phyloP scores from a whole-genome alignment of 2,113 vertebrate genomes.

The Lamprologus sp. region DNA sequence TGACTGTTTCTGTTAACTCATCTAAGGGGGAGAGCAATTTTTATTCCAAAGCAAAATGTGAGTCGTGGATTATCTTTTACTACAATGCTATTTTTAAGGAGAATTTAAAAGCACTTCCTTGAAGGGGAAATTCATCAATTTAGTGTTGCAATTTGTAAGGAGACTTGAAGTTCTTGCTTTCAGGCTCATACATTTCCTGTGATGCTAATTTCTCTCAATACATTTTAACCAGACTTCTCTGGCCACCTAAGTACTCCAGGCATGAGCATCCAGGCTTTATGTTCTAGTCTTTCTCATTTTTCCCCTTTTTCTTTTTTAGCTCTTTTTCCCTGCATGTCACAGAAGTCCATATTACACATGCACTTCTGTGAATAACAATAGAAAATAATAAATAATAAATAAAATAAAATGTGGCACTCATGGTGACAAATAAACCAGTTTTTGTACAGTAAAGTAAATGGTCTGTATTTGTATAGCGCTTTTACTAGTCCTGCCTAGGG shows the following conservation, averaged over 20 bases:
- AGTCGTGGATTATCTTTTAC: not conserved
- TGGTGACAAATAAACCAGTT: not conserved
- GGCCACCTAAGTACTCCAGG: not conserved
- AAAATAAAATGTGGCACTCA: not conserved
- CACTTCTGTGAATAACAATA: not conserved
- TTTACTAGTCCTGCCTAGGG: too few species aligned
- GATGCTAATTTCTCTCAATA: not conserved
- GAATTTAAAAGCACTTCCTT: not conserved
- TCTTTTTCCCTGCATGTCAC: fast-evolving
- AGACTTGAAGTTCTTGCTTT: not conserved
- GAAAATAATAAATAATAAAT: not conserved
- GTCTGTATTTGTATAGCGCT: too few species aligned
- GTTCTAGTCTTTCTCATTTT: not conserved
- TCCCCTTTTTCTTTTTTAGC: not conserved
- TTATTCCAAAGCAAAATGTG: not conserved
- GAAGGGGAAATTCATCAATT: not conserved
- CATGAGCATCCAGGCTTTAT: not conserved
- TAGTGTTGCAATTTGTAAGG: not conserved
- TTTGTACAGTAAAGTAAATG: not conserved
- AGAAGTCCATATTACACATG: not conserved
- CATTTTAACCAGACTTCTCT: not conserved
- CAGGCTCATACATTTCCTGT: not conserved
- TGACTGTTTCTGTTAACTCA: not conserved
- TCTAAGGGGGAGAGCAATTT: not conserved
- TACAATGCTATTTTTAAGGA: not conserved